Evolutionary conservation across 2,797 vertebrate species (phyloP).

Genomic region (Sebastes elongatus): DNA sequence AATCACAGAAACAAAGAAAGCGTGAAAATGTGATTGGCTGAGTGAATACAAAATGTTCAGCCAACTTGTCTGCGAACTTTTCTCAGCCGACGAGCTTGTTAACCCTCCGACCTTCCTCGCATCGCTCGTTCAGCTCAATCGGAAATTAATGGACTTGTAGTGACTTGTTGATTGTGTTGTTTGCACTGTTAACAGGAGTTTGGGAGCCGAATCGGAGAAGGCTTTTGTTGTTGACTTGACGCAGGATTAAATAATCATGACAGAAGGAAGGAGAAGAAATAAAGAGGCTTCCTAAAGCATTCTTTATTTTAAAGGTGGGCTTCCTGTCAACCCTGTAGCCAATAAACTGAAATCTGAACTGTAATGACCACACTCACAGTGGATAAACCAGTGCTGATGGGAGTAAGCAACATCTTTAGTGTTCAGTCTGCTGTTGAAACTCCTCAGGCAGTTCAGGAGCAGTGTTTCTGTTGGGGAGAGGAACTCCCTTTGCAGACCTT

Average conservation of each 20-base stretch:
- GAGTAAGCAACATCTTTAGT: background rate
- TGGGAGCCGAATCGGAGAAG: background rate
- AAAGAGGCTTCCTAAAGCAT: background rate
- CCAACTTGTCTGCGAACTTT: background rate
- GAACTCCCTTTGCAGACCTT: too few relatives aligned
- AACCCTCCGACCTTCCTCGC: conserved; percentile 13
- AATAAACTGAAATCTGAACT: background rate
- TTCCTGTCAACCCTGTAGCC: background rate
- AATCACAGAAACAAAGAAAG: background rate
- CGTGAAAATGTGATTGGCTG: background rate
- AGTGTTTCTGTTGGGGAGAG: too few relatives aligned
- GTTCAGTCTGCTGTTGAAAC: background rate
- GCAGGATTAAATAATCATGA: background rate
- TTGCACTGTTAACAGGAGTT: conserved; percentile 9
- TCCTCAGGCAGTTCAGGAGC: too few relatives aligned
- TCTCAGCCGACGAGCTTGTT: conserved; percentile 26
- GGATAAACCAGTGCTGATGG: background rate
- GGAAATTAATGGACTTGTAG: conserved; percentile 23
- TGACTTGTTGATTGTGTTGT: conserved; percentile 17
- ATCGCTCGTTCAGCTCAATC: conserved; percentile 3
- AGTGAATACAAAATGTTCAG: background rate
- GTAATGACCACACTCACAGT: too few relatives aligned
- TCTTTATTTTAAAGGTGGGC: background rate
- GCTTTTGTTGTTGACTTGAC: background rate
- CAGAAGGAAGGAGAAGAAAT: background rate